A percentile compares a stretch with the other conserved stretches of the same genome.
phyloP scores from a whole-genome alignment of 2,113 vertebrate species.

The Phrynocephalus versicolor region DNA sequence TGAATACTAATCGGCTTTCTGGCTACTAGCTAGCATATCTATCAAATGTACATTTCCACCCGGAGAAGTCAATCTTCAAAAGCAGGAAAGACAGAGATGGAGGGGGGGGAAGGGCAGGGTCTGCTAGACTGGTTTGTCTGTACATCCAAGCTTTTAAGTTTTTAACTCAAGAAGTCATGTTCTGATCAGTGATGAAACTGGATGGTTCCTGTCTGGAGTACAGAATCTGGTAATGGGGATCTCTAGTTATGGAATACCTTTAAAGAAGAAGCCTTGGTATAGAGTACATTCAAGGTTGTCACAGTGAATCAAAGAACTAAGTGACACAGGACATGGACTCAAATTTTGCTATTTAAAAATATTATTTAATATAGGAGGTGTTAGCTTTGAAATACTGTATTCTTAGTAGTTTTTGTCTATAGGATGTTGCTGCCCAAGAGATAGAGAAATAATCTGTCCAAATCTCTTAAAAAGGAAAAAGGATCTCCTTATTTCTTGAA shows the following conservation, averaged over 20 bases:
- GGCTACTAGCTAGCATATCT: too few relatives aligned
- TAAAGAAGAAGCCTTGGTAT: background rate
- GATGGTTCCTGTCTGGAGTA: background rate
- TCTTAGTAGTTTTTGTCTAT: too few relatives aligned
- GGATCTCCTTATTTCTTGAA: background rate
- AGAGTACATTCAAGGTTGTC: constrained; percentile 1
- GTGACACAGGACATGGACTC: background rate
- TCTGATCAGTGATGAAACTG: background rate
- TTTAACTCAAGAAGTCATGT: background rate
- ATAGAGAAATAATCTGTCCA: background rate
- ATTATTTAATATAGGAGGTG: background rate
- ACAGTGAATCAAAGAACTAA: background rate
- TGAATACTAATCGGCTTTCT: background rate
- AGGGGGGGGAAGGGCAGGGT: background rate
- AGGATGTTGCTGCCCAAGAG: background rate
- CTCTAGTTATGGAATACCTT: background rate
- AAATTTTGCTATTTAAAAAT: background rate
- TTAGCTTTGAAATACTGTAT: background rate
- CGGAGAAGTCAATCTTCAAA: too few relatives aligned
- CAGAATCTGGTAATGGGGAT: background rate
- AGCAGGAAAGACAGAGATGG: too few relatives aligned
- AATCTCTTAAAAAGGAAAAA: too few relatives aligned
- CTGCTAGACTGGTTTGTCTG: background rate
- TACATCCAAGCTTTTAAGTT: background rate
- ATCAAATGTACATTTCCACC: background rate